Evolutionary conservation across 2,113 vertebrate genomes (phyloP).

Genomic region (Cinclus mexicanus): DNA sequence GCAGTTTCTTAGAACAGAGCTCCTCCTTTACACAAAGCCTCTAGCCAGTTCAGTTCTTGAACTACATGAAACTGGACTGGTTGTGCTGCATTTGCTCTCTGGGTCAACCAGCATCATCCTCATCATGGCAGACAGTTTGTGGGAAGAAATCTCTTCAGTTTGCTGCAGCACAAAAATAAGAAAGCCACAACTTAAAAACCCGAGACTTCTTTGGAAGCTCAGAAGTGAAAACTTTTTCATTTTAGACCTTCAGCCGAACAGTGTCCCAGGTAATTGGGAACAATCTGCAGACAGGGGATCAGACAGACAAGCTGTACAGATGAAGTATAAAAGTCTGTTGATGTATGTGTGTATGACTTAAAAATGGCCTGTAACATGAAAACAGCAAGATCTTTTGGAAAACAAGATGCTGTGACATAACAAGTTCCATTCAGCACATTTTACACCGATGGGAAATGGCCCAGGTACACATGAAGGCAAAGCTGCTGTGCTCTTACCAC

Average conservation of each 20-base stretch:
- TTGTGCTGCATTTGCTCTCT: neutral
- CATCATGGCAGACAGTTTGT: neutral
- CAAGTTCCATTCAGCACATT: conserved; percentile 6
- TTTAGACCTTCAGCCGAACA: conserved; percentile 21
- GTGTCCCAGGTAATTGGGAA: neutral
- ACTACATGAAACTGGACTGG: neutral
- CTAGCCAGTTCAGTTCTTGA: neutral
- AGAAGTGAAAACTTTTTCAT: conserved; percentile 10
- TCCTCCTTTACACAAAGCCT: neutral
- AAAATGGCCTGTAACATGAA: conserved; percentile 20
- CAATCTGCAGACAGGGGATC: conserved; percentile 16
- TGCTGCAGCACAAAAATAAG: neutral
- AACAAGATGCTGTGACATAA: conserved; percentile 15
- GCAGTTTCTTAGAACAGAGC: neutral
- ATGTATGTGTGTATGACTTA: neutral
- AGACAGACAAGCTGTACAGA: conserved; percentile 40
- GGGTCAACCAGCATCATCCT: neutral
- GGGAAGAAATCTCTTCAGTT: neutral
- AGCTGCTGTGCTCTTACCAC: conserved; percentile 88
- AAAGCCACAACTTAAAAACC: neutral
- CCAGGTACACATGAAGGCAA: conserved; percentile 66
- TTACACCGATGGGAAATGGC: conserved; percentile 64
- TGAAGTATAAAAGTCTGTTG: conserved; percentile 29
- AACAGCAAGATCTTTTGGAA: conserved; percentile 1
- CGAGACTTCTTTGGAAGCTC: neutral